Evolutionary conservation across 2,888 invertebrate genomes (phyloP), one percentile per base, ranked within the genome.

Genomic region (Aspidapion aeneum): DNA sequence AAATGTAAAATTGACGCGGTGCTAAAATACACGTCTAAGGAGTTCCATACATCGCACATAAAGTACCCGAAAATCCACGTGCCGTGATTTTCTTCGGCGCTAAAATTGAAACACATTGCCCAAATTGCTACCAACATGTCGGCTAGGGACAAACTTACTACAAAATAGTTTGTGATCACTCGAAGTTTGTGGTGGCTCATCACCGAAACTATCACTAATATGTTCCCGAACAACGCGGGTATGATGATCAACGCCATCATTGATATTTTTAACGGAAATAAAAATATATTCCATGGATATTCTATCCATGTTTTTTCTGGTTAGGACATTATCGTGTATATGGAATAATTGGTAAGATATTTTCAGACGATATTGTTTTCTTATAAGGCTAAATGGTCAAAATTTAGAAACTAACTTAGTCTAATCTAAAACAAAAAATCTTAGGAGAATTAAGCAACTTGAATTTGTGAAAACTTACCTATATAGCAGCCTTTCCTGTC

Each of bases 31-130:
- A 98, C 97, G 79, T 98, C 97, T 71, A 96, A 84, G 1, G 96
- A 94, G 80, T 96, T 97, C 92, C 96, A 98, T 17, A 96, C 92
- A 79, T 96, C 95, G 80, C 96, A 96, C 91, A 95, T 92, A 75
- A 92, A 90, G 73, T 90, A 89, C 0, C 94, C 94, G 74, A 96
- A 95, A 66, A 94, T 79, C 96, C 96, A 96, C 68, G 84, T 85
- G 9, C 90, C 90, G 18, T 91, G 90, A 1, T 91, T 90, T 18
- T 95, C 83, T 78, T 94, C 93, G 22, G 94, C 92, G 75, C 91
- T 91, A 70, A 94, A 93, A 82, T 95, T 95, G 79, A 95, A 95
- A 70, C 93, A 93, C 95, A 96, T 96, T 0, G 94, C 95, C 84
- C 93, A 91, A 35, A 94, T 89, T 0, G 97, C 96, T 0, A 98